Conservation (phyloP, 2,797 vertebrate genomes). For the Gallinago solitaria region DNA sequence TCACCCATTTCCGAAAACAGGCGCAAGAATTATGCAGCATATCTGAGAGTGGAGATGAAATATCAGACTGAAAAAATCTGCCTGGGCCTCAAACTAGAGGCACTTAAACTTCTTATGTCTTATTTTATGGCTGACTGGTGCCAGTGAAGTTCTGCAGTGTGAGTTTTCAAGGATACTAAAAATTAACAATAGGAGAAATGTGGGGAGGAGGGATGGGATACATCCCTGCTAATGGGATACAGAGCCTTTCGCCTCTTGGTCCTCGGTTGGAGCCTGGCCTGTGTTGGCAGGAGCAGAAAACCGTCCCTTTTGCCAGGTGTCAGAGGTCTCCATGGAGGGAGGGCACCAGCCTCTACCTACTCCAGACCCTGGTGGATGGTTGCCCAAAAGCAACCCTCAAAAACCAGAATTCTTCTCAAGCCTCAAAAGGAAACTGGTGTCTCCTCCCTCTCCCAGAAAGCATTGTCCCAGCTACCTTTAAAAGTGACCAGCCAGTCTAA, state of each 20-base stretch:
- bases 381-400: neutral
- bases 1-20: constrained; percentile 42
- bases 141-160: constrained; percentile 59
- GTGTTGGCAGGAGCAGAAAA: neutral
- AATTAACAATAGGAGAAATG: constrained; percentile 52
- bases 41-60: constrained; percentile 21
- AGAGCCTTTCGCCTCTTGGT: constrained; percentile 5
- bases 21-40: neutral
- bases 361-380: neutral
- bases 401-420: neutral
- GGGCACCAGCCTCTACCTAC: neutral
- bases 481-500: neutral
- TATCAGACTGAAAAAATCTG: constrained; percentile 46
- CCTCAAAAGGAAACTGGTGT: neutral
- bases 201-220: neutral
- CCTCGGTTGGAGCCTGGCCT: constrained; percentile 7
- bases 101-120: constrained; percentile 56
- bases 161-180: constrained; percentile 56
- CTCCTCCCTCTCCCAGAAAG: neutral
- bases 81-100: constrained; percentile 39
- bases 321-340: neutral
- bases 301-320: constrained; percentile 1
- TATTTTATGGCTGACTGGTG: constrained; percentile 66
- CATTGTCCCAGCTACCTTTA: neutral
- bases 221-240: neutral